phyloP scores from a whole-genome alignment of 2,113 vertebrate species.

The Lathamus discolor region DNA sequence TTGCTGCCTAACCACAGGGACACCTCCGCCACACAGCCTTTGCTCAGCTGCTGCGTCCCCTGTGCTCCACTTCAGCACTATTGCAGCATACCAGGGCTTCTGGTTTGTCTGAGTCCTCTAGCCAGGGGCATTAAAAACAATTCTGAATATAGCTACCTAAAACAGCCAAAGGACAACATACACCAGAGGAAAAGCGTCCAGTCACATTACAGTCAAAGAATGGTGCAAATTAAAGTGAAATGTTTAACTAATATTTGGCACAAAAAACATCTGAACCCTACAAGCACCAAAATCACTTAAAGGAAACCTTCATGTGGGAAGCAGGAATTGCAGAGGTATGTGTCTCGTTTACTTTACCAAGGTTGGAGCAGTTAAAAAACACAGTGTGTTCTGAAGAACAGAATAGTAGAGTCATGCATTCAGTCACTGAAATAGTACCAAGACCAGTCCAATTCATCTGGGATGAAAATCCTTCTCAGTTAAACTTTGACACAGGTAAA shows the following conservation, averaged over 20 bases:
- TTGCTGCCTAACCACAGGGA: not conserved
- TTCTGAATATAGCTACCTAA: constrained; percentile 20
- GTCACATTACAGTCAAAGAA: not conserved
- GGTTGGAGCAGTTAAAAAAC: not conserved
- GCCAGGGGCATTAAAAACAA: not conserved
- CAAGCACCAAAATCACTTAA: not conserved
- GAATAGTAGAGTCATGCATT: not conserved
- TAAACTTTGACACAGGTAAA: constrained; percentile 40
- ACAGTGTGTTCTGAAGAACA: not conserved
- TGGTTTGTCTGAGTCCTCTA: not conserved
- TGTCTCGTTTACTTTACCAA: not conserved
- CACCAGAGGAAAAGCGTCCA: not conserved
- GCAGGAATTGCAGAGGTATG: not conserved
- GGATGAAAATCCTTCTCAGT: constrained; percentile 16
- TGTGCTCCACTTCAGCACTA: not conserved
- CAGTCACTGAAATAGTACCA: not conserved
- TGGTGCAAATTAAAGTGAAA: not conserved
- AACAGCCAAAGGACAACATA: not conserved
- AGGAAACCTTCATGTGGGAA: not conserved
- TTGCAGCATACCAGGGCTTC: not conserved
- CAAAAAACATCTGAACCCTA: not conserved
- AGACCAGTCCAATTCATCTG: constrained; percentile 20
- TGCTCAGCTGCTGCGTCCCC: not conserved
- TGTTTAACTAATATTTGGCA: not conserved
- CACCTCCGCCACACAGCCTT: not conserved